Base-by-base conservation (phyloP, 1,140 invertebrate genomes). In the Gryon sp. region DNA sequence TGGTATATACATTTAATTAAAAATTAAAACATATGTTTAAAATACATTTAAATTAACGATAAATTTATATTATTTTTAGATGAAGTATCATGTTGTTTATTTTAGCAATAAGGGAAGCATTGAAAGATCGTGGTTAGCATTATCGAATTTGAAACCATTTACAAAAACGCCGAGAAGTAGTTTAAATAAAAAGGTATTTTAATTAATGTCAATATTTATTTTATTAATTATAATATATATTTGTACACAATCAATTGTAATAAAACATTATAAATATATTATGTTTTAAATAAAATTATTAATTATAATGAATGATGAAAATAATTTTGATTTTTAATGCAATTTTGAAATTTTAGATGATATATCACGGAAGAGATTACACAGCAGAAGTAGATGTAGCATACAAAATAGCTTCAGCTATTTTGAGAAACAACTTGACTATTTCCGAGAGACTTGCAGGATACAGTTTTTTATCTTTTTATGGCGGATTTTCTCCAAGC, bases 11-110 rank as follows among this genome's bases (percentile, higher is more conserved):
- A 22, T 63, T 24, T 60, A 55, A 11, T 59, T 11, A 11, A 32
- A 65, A 52, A 50, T 65, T 1, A 11, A 46, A 50, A 15, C 28
- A 26, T 12, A 16, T 40, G 18, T 66, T 62, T 41, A 32, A 43
- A 16, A 4, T 24, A 24, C 22, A 11, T 11, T n/a, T 9, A n/a
- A 9, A 9, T 12, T 34, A 34, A 12, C 14, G 2, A 5, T 2
- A 19, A 30, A 48, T 78, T 50, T 74, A 19, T 24, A 36, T 26
- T 55, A 83, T 90, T 83, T n/a, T 12, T 85, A 93, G 92, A 90
- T 85, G 0, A 85, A 90, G 59, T 93, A 92, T 70, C 90, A 93
- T 81, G 91, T 93, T 1, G 89, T 90, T 16, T 93, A 93, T 75
- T 91, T 93, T 65, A 90, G 32, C 2, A 53, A 92, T 77, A 80